These are phyloP conservation scores for Chlorocebus sabaeus DNA, from an alignment of 2,113 vertebrate species.

Conservation along the genomic window DNA sequence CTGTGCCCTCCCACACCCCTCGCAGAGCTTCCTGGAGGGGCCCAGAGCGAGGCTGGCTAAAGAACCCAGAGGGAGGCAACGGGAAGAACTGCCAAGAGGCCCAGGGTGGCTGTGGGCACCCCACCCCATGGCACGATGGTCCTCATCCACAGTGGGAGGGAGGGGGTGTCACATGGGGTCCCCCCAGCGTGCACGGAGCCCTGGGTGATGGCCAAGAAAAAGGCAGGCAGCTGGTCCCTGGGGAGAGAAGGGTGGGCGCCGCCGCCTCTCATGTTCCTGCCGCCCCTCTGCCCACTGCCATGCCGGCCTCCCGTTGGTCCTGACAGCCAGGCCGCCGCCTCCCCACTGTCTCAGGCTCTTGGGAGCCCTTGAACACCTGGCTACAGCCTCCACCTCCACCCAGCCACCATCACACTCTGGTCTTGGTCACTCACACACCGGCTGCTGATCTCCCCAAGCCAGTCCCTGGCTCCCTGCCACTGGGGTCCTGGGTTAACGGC, in stretches of 20 bases:
- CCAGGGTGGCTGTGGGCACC: neutral
- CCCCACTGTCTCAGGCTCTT: accelerated
- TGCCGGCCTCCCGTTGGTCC: neutral
- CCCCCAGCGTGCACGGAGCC: accelerated
- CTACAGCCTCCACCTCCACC: neutral
- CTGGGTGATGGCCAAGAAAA: neutral
- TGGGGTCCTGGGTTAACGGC: neutral
- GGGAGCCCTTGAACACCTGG: neutral
- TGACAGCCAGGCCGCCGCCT: accelerated
- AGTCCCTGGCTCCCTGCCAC: neutral
- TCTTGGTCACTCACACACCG: accelerated
- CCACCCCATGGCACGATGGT: too few relatives aligned
- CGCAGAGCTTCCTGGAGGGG: neutral
- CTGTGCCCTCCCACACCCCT: neutral
- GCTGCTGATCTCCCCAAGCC: neutral
- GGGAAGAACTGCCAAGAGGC: neutral
- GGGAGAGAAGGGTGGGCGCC: neutral
- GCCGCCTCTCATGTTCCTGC: neutral
- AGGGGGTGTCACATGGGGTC: neutral
- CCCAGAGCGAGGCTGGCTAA: neutral
- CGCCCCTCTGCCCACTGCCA: neutral
- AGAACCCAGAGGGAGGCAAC: neutral
- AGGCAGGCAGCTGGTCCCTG: slow-evolving; percentile 18
- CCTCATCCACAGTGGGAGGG: neutral
- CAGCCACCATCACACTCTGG: accelerated